phyloP scores from a whole-genome alignment of 2,113 vertebrate genomes.

The Synodontis membranacea region DNA sequence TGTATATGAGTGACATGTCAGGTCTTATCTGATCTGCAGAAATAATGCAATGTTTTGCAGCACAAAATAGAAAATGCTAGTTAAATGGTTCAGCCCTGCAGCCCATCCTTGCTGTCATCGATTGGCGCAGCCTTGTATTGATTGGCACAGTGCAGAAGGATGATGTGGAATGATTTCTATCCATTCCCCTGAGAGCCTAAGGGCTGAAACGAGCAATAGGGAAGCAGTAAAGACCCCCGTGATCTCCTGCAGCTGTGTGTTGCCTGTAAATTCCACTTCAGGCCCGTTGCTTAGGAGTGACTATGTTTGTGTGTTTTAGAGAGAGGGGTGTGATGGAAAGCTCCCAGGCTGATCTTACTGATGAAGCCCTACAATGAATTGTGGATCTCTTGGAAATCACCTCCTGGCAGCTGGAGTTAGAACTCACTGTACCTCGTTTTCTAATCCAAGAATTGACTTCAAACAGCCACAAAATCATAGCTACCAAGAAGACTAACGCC shows the following conservation, averaged over 20 bases:
- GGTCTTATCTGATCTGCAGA: not conserved
- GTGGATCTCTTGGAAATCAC: constrained; percentile 18
- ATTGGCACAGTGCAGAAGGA: constrained; percentile 10
- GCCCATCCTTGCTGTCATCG: constrained; percentile 14
- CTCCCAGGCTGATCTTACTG: constrained; percentile 26
- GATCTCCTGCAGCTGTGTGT: constrained; percentile 41
- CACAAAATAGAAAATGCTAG: constrained; percentile 7
- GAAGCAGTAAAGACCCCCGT: constrained; percentile 25
- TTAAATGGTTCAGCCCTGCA: constrained; percentile 16
- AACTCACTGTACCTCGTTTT: constrained; percentile 15
- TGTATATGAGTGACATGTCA: not conserved
- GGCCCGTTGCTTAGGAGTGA: constrained; percentile 16
- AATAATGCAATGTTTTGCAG: not conserved
- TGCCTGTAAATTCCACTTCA: constrained; percentile 47
- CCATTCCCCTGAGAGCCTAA: constrained; percentile 16
- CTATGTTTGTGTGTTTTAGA: constrained; percentile 6
- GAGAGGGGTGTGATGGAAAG: constrained; percentile 11
- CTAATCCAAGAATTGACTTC: not conserved
- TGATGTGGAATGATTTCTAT: constrained; percentile 28
- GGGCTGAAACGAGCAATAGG: constrained; percentile 8
- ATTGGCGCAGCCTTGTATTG: constrained; percentile 28
- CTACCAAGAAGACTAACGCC: not conserved
- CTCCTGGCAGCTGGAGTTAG: constrained; percentile 10
- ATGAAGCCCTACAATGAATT: constrained; percentile 29
- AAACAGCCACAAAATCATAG: constrained; percentile 3